phyloP scores from a whole-genome alignment of 2,888 invertebrate genomes.

The Aquatica leii region DNA sequence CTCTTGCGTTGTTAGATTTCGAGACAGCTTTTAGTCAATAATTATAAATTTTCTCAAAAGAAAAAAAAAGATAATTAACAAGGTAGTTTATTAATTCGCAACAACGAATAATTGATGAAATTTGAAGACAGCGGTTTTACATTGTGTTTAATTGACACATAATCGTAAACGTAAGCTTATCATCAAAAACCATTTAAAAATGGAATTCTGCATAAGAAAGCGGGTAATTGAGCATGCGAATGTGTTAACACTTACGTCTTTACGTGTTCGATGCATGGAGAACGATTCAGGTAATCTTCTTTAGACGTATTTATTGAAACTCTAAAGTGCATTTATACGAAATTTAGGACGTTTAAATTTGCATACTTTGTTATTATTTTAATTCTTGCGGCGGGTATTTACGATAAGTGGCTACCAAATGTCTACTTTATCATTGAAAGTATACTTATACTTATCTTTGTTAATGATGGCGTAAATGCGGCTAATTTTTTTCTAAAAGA shows the following conservation, averaged over 20 bases:
- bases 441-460: slow-evolving; percentile 35
- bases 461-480: slow-evolving; percentile 36
- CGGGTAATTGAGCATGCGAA: background rate
- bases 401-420: slow-evolving; percentile 34
- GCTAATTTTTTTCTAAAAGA: slow-evolving; percentile 16
- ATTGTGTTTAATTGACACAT: background rate
- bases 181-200: background rate
- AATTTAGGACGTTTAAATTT: slow-evolving; percentile 24
- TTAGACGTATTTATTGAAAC: slow-evolving; percentile 10
- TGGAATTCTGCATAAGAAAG: slow-evolving; percentile 3
- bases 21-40: no score
- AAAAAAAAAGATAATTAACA: no score
- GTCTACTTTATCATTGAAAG: slow-evolving; percentile 29
- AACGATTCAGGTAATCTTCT: background rate
- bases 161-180: slow-evolving; percentile 3
- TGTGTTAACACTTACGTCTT: slow-evolving; percentile 7
- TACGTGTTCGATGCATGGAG: background rate
- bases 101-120: no score
- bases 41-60: no score
- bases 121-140: no score
- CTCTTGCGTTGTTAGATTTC: background rate
- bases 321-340: slow-evolving; percentile 14
- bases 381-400: slow-evolving; percentile 31
- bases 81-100: no score
- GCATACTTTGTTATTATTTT: slow-evolving; percentile 35